Evolutionary conservation across 2,113 vertebrate species (phyloP).

Genomic region (Nannospalax galili): DNA sequence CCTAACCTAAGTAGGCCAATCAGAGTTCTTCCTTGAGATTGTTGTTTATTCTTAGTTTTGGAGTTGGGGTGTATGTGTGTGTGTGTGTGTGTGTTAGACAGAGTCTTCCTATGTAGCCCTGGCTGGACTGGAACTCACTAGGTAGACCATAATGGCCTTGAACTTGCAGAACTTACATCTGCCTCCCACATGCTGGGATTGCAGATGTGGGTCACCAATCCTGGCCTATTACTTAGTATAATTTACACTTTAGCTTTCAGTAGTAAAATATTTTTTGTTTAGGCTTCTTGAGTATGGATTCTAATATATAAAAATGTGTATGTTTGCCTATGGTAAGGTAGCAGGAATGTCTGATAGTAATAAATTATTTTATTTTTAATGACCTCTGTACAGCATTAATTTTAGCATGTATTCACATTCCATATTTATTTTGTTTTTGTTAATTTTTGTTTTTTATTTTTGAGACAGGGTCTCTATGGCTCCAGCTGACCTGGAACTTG

Average conservation of each 20-base stretch:
- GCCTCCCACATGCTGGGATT: background rate
- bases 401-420: conserved; percentile 1
- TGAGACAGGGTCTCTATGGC: too few species aligned
- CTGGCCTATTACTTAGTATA: conserved; percentile 8
- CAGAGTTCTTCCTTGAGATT: conserved; percentile 18
- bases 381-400: conserved; percentile 17
- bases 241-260: conserved; percentile 36
- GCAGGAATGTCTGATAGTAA: conserved; percentile 30
- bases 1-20: background rate
- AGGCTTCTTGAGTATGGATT: conserved; percentile 17
- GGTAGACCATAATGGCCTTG: background rate
- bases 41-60: background rate
- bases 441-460: too few species aligned
- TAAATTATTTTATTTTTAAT: conserved; percentile 49
- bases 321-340: conserved; percentile 34
- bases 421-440: too few species aligned
- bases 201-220: background rate
- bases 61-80: too few species aligned
- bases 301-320: conserved; percentile 14
- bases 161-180: background rate
- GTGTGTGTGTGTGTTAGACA: too few species aligned
- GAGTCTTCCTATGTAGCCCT: too few species aligned
- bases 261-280: background rate
- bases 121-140: background rate
- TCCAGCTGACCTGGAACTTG: too few species aligned